Evolutionary conservation across 2,888 invertebrate species (phyloP), one percentile per base, ranked within the genome.

Genomic region (Amblyteles armatorius): DNA sequence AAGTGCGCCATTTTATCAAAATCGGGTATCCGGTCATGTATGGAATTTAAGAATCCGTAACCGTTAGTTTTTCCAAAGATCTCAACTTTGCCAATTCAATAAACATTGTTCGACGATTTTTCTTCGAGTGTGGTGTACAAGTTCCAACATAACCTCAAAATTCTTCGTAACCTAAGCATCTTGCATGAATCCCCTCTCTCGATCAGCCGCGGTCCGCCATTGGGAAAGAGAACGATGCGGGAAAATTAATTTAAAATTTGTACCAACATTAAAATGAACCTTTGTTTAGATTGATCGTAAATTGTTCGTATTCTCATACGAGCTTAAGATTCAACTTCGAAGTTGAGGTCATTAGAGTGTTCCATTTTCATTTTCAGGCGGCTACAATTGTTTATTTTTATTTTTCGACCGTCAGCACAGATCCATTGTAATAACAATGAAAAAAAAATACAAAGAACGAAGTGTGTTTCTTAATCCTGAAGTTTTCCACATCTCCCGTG

Each of bases 1-100:
- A 88, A 89, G 40, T 85, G 84, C 22, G 86, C 76, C 87, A 87
- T 87, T 69, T 81, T 79, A 2, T 29, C 3, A 57, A 57, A 57
- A 26, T 26, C 5, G 4, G 22, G 26, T 26, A 3, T 26, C 4
- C 26, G 22, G 11, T 26, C 22, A 5, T 22, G 57, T 11, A 3
- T 26, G 5, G 26, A 26, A 57, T 26, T 57, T 11, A 57, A 11
- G 13, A 26, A 26, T 9, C 11, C 13, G 26, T 11, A 11, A 57
- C 22, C 1, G 22, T 22, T 26, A 1, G 22, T 57, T 3, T 57
- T 26, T 22, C 57, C 33, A 22, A 52, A n/a, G 16, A 22, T 52
- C 44, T 33, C 11, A n/a, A 16, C 29, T n/a, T 16, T n/a, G 22
- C 11, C 22, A 16, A 63, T 29, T 40, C n/a, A 33, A 3, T 9